Conservation (phyloP, 2,113 vertebrate species). For the Stigmatopora nigra region DNA sequence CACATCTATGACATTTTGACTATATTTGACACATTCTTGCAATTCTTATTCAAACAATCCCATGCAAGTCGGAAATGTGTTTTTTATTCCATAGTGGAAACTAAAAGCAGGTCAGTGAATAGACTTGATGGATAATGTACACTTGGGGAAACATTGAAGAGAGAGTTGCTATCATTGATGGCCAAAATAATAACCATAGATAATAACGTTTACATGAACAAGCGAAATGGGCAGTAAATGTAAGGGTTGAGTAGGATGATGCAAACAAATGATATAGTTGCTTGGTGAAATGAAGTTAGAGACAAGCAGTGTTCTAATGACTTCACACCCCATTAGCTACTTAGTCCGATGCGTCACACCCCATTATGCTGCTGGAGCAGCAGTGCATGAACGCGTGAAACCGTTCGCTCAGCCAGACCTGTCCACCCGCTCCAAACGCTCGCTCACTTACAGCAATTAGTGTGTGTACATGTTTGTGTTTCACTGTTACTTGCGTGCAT, state of each 20-base stretch:
- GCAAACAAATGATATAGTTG: slow-evolving; percentile 53
- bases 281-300: slow-evolving; percentile 49
- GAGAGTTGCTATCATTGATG: neutral
- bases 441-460: slow-evolving; percentile 68
- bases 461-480: slow-evolving; percentile 37
- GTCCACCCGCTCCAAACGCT: slow-evolving; percentile 68
- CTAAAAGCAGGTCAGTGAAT: neutral
- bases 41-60: neutral
- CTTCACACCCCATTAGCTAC: slow-evolving; percentile 77
- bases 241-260: slow-evolving; percentile 19
- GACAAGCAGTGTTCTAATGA: slow-evolving; percentile 72
- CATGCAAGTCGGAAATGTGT: neutral
- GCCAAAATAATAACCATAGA: slow-evolving; percentile 2
- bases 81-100: neutral
- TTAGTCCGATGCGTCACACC: slow-evolving; percentile 76
- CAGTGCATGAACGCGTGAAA: slow-evolving; percentile 73
- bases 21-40: neutral
- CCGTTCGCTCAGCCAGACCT: slow-evolving; percentile 70
- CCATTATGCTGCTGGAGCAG: slow-evolving; percentile 73
- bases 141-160: neutral
- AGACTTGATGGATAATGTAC: neutral
- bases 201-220: neutral
- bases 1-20: neutral
- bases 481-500: slow-evolving; percentile 26
- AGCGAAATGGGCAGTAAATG: neutral